Evolutionary conservation across 2,888 invertebrate species (phyloP), one percentile per base, ranked within the genome.

Genomic region (Blastobasis lacticolella): DNA sequence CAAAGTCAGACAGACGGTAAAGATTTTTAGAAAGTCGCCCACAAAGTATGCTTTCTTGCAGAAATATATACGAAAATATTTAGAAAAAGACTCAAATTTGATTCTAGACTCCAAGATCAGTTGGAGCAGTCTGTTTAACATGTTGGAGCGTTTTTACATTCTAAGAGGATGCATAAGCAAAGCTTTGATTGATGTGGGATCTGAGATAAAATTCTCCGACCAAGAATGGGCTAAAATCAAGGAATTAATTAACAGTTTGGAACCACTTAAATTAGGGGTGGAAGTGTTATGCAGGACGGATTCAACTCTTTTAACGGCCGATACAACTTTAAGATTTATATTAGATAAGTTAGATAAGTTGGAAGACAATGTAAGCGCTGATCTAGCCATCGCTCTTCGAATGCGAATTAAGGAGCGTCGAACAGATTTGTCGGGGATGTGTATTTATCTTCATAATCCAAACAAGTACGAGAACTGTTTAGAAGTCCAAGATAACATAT

Each of bases 101-200:
- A 50, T 61, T 55, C 41, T 58, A 36, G 55, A 55, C 46, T 56
- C 57, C 49, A 51, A 50, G 46, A 57, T 57, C 4, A 38, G 55
- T 5, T 56, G 55, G 54, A 58, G 51, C 48, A 59, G 55, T 47
- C 41, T 56, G 23, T 48, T 56, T 8, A 48, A 10, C 48, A 59
- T 59, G 61, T 36, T 58, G 53, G 58, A 57, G 51, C 47, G 55
- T 10, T 61, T 61, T 48, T 52, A 54, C 37, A 50, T 52, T 8
- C 50, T 61, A 23, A 63, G 58, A 62, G 49, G 52, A 38, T 60
- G 58, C 48, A 57, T 64, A 37, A 56, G 58, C 56, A 58, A 65
- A 64, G 57, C 62, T 23, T 54, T 64, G 51, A 62, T 62, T 50
- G 62, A 64, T 43, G 50, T 59, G 40, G 47, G 45, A 41, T 61